Conservation (phyloP, 92 coral and sea anemone species). For the Palythoa caribaeorum region DNA sequence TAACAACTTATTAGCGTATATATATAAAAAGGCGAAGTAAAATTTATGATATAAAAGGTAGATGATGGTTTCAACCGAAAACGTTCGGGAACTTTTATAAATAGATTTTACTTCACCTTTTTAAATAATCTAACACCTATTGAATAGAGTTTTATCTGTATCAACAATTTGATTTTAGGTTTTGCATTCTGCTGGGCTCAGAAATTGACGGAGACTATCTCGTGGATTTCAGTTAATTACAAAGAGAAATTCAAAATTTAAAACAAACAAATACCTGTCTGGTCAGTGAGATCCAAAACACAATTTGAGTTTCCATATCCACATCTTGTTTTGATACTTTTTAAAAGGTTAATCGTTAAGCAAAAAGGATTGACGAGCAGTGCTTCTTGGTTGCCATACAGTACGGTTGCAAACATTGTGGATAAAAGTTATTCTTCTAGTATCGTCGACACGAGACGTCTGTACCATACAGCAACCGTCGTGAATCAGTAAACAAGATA, state of each 20-base stretch:
- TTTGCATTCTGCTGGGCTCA: no score
- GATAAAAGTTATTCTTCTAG: not conserved
- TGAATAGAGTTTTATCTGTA: no score
- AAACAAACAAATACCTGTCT: constrained; percentile 75
- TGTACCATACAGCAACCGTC: not conserved
- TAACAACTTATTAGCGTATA: no score
- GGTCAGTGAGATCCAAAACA: constrained; percentile 91
- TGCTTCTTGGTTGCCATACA: constrained; percentile 90
- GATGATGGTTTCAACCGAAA: no score
- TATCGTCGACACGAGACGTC: not conserved
- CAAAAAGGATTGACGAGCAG: constrained; percentile 94
- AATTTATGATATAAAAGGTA: no score
- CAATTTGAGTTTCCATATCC: constrained; percentile 76
- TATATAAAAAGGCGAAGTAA: no score
- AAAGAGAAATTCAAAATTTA: not conserved
- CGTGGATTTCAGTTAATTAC: no score
- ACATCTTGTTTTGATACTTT: constrained; percentile 84
- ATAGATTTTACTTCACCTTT: no score
- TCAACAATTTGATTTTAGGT: no score
- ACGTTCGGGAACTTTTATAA: no score
- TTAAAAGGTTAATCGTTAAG: constrained; percentile 77
- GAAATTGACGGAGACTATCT: no score
- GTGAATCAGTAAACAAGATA: not conserved
- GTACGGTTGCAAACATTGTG: constrained; percentile 85
- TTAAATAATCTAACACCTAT: no score